A percentile compares a stretch with the other conserved stretches of the same genome.
These are phyloP conservation scores for Athalia circularis DNA, from an alignment of 2,888 invertebrate species.

Conservation along the genomic window DNA sequence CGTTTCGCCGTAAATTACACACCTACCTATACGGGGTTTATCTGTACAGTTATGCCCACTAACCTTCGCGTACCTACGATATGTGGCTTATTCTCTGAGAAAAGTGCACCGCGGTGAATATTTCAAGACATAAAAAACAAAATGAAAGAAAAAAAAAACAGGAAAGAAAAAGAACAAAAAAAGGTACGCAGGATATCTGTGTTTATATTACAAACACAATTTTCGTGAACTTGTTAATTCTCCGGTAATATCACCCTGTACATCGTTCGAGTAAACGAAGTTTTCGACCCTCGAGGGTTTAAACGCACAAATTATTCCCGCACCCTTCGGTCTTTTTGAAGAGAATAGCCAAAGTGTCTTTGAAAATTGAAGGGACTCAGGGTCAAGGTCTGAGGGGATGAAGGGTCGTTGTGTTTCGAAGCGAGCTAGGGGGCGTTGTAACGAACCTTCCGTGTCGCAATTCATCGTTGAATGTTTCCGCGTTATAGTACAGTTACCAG, in stretches of 20 bases:
- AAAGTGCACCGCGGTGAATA: too few relatives aligned
- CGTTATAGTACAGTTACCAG: neutral
- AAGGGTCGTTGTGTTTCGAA: neutral
- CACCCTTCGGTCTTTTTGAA: neutral
- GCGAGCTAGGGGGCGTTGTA: neutral
- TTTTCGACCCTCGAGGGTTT: neutral
- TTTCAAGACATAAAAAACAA: too few relatives aligned
- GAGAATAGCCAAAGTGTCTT: neutral
- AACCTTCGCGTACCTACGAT: too few relatives aligned
- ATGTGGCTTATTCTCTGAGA: too few relatives aligned
- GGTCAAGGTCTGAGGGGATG: neutral
- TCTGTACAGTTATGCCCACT: neutral
- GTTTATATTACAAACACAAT: too few relatives aligned
- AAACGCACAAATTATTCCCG: constrained; percentile 1
- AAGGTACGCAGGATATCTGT: too few relatives aligned
- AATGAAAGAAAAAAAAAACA: too few relatives aligned
- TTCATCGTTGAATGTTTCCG: neutral
- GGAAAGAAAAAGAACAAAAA: too few relatives aligned
- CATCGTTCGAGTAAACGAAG: constrained; percentile 4
- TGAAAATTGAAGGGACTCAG: neutral
- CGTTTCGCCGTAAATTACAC: too few relatives aligned
- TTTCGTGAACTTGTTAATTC: too few relatives aligned
- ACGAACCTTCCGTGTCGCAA: neutral
- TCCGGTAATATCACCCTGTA: neutral
- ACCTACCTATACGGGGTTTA: neutral